Conservation (phyloP, 1,140 invertebrate species). For the Drosophila pachea region DNA sequence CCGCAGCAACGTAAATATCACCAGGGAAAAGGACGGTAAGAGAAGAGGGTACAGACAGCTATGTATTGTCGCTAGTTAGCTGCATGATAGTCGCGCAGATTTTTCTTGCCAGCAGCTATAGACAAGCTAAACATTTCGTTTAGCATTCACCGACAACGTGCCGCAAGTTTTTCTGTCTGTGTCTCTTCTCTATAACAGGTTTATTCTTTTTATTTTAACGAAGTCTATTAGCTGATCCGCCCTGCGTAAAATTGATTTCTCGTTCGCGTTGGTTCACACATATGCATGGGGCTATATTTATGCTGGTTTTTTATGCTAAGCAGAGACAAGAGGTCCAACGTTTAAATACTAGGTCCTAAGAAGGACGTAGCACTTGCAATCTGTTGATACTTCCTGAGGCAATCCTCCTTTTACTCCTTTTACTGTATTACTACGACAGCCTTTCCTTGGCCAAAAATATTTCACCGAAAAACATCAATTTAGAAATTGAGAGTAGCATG, state of each 20-base stretch:
- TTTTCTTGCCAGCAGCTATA: constrained; percentile 51
- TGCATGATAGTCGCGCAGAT: constrained; percentile 54
- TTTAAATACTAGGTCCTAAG: too few relatives aligned
- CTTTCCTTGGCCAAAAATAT: too few relatives aligned
- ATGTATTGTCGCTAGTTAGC: constrained; percentile 62
- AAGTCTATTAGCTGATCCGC: constrained; percentile 68
- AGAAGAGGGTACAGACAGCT: constrained; percentile 24
- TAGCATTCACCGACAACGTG: constrained; percentile 75
- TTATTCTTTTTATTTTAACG: constrained; percentile 16
- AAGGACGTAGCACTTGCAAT: too few relatives aligned
- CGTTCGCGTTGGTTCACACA: constrained; percentile 55
- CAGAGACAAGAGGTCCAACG: too few relatives aligned
- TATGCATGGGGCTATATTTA: constrained; percentile 1
- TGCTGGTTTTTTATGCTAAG: too few relatives aligned
- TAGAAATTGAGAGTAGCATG: too few relatives aligned
- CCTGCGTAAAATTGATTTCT: constrained; percentile 67
- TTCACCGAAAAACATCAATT: too few relatives aligned
- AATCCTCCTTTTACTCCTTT: too few relatives aligned
- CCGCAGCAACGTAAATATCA: constrained; percentile 13
- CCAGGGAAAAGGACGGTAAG: not conserved
- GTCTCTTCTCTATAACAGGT: not conserved
- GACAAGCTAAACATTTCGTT: constrained; percentile 67
- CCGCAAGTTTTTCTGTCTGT: constrained; percentile 39
- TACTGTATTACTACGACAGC: too few relatives aligned
- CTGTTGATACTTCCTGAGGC: too few relatives aligned